phyloP scores from a whole-genome alignment of 2,113 vertebrate genomes.

The Corythoichthys intestinalis region DNA sequence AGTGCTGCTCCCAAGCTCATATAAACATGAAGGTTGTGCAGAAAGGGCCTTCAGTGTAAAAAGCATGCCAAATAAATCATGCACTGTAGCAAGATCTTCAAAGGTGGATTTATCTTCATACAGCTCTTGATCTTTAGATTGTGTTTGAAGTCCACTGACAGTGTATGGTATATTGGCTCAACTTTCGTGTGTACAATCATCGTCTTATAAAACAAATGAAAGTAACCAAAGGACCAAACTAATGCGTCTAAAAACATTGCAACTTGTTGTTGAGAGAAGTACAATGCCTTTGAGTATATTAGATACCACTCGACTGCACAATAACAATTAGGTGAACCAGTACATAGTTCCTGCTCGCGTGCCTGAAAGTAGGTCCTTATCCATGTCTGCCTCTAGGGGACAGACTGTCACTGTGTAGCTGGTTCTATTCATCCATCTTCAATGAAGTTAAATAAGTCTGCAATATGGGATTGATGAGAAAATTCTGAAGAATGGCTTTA shows the following conservation, averaged over 20 bases:
- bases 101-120: no score
- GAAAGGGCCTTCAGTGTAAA: background rate
- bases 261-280: conserved; percentile 7
- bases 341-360: background rate
- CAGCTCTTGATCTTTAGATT: no score
- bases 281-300: background rate
- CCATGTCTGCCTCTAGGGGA: conserved; percentile 56
- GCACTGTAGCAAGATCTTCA: background rate
- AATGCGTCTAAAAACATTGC: background rate
- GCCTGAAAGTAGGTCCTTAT: conserved; percentile 15
- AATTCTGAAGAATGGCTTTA: conserved; percentile 4
- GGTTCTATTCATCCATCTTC: conserved; percentile 22
- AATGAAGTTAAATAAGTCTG: conserved; percentile 2
- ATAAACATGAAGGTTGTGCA: no score
- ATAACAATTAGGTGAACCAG: conserved; percentile 2
- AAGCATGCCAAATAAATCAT: background rate
- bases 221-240: background rate
- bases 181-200: background rate
- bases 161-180: no score
- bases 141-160: background rate
- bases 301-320: background rate
- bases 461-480: conserved; percentile 15
- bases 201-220: background rate
- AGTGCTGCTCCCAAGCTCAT: no score
- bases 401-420: conserved; percentile 38